Evolutionary conservation across 1,140 invertebrate species (phyloP).

Genomic region (Brachionus asplanchnoidis): DNA sequence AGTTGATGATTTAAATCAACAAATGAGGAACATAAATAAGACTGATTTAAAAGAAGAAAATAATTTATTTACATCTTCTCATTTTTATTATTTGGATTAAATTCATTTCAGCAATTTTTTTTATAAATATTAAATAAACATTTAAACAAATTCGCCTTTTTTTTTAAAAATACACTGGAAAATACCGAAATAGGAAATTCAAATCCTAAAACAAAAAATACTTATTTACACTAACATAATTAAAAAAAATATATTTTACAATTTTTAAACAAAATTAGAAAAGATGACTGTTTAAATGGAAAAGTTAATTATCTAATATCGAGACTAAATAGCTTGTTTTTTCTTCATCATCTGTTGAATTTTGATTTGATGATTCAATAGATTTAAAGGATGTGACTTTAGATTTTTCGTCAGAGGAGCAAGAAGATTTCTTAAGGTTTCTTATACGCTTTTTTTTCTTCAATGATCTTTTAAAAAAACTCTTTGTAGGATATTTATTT

Average conservation of each 20-base stretch:
- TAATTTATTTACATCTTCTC: neutral
- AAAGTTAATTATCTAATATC: neutral
- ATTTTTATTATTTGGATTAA: constrained; percentile 19
- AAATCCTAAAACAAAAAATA: neutral
- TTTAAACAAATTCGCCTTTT: constrained; percentile 4
- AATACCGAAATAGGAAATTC: neutral
- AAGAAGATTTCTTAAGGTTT: neutral
- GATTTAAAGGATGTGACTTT: neutral
- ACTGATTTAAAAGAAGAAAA: neutral
- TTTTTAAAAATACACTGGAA: neutral
- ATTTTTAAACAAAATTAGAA: neutral
- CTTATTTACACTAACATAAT: neutral
- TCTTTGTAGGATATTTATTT: neutral
- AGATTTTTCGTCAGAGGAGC: neutral
- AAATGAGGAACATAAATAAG: neutral
- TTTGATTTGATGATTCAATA: neutral
- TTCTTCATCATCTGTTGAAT: constrained; percentile 13
- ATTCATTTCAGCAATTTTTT: neutral
- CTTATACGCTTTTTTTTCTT: neutral
- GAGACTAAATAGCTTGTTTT: neutral
- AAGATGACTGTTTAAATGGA: neutral
- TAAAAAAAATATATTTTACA: neutral
- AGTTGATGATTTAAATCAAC: constrained; percentile 8
- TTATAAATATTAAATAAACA: constrained; percentile 11
- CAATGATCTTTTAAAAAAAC: constrained; percentile 5